Percentiles rank a stretch among this genome's conserved stretches.
phyloP scores from a whole-genome alignment of 2,888 invertebrate genomes.

The Coleophora flavipennella region DNA sequence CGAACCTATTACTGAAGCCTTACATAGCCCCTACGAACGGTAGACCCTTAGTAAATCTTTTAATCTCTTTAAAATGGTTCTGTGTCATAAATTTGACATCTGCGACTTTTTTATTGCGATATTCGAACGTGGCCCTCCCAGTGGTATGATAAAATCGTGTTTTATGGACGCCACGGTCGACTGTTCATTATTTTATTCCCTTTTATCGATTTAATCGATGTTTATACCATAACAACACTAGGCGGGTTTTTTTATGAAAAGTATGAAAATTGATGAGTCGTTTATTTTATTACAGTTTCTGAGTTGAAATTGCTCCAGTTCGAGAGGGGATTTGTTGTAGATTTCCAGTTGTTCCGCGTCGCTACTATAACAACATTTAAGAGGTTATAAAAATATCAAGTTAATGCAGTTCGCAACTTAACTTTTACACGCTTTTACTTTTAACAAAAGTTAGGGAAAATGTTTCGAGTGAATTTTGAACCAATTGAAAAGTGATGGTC shows the following conservation, averaged over 20 bases:
- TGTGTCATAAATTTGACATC: slow-evolving; percentile 70
- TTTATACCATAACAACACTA: slow-evolving; percentile 22
- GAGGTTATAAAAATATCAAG: too few relatives aligned
- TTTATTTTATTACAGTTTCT: slow-evolving; percentile 2
- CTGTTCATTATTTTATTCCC: slow-evolving; percentile 65
- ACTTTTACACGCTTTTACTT: too few relatives aligned
- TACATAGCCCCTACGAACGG: slow-evolving; percentile 1
- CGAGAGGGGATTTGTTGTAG: too few relatives aligned
- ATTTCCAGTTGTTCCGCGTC: too few relatives aligned
- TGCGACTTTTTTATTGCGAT: slow-evolving; percentile 72
- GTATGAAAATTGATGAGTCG: slow-evolving; percentile 14
- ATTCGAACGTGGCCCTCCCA: slow-evolving; percentile 67
- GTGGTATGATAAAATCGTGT: slow-evolving; percentile 68
- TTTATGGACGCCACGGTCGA: slow-evolving; percentile 57
- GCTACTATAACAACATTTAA: neutral
- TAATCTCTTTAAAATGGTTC: slow-evolving; percentile 71
- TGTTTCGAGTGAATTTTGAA: too few relatives aligned
- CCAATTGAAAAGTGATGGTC: too few relatives aligned
- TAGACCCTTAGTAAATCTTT: slow-evolving; percentile 62
- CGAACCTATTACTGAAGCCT: too few relatives aligned
- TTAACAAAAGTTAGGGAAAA: neutral
- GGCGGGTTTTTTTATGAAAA: slow-evolving; percentile 12
- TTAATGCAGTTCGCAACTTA: too few relatives aligned
- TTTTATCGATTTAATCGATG: slow-evolving; percentile 56
- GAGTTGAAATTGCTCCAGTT: neutral